Percentiles rank a stretch among this genome's conserved stretches.
These are phyloP conservation scores for Orientallactaga sibirica DNA, from an alignment of 2,797 vertebrate genomes.

Conservation along the genomic window DNA sequence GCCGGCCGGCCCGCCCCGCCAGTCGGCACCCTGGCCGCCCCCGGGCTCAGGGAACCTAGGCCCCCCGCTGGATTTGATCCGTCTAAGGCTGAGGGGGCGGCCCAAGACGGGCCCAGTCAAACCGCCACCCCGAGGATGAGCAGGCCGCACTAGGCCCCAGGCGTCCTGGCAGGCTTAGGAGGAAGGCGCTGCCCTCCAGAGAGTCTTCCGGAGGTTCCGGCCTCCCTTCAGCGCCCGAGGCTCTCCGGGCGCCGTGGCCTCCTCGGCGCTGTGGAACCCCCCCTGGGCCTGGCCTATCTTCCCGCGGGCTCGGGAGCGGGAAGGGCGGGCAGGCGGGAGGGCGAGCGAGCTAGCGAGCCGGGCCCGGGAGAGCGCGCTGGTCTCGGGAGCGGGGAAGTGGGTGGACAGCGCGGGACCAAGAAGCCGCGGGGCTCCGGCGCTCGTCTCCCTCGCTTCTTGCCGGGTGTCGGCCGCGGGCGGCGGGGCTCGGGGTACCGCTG, in stretches of 20 bases:
- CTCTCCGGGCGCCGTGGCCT: conserved; percentile 72
- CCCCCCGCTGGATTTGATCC: conserved; percentile 72
- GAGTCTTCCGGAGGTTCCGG: conserved; percentile 63
- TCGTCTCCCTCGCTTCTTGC: conserved; percentile 63
- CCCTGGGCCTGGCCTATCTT: conserved; percentile 46
- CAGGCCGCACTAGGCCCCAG: conserved; percentile 91
- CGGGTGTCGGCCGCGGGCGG: conserved; percentile 54
- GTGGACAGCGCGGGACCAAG: conserved; percentile 78
- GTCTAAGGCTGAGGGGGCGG: conserved; percentile 81
- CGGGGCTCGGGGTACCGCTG: conserved; percentile 60
- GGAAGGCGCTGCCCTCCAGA: conserved; percentile 71
- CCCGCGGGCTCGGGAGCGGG: conserved; percentile 61
- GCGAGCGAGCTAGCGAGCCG: conserved; percentile 52
- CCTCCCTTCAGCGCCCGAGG: conserved; percentile 63
- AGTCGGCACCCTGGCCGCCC: conserved; percentile 86
- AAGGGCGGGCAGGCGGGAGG: conserved; percentile 24
- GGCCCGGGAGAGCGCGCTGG: conserved; percentile 58
- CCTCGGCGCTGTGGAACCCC: conserved; percentile 69
- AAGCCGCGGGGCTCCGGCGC: conserved; percentile 40
- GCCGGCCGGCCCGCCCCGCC: conserved; percentile 96
- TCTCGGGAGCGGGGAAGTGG: conserved; percentile 71
- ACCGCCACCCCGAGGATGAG: conserved; percentile 82
- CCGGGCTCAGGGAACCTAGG: conserved; percentile 78
- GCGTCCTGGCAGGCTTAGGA: conserved; percentile 82
- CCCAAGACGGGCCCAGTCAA: conserved; percentile 81